Evolutionary conservation across 2,113 vertebrate genomes (phyloP).

Genomic region (Protobothrops flavoviridis): DNA sequence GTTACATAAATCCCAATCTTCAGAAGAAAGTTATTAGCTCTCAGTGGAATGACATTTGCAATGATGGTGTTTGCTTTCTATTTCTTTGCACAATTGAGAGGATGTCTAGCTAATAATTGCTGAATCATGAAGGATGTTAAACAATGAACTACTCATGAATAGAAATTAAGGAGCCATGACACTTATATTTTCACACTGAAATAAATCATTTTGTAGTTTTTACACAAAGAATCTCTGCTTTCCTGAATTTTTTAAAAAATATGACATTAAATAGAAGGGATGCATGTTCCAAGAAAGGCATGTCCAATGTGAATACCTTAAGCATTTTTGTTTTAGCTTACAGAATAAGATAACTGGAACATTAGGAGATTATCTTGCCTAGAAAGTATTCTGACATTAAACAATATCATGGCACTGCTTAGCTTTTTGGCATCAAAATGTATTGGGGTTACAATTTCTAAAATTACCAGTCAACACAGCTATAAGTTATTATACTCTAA

Average conservation of each 20-base stretch:
- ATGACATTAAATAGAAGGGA: not conserved
- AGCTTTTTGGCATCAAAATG: too few species aligned
- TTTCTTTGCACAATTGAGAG: constrained; percentile 17
- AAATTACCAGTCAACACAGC: too few species aligned
- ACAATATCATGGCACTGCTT: not conserved
- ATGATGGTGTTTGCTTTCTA: constrained; percentile 21
- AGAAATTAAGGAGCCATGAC: constrained; percentile 1
- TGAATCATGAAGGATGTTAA: not conserved
- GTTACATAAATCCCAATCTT: not conserved
- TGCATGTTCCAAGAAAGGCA: not conserved
- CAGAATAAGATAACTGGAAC: not conserved
- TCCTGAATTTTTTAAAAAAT: not conserved
- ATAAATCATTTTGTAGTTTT: not conserved
- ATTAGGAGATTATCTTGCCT: not conserved
- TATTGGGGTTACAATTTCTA: too few species aligned
- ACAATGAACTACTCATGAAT: constrained; percentile 28
- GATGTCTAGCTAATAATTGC: constrained; percentile 1
- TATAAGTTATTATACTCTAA: too few species aligned
- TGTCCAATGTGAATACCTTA: not conserved
- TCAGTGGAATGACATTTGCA: constrained; percentile 19
- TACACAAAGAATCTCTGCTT: too few species aligned
- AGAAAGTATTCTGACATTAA: not conserved
- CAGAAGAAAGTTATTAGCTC: constrained; percentile 18
- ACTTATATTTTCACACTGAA: not conserved
- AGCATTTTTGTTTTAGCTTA: not conserved